Evolutionary conservation across 2,888 invertebrate genomes (phyloP).

Genomic region (Tridacna crocea): DNA sequence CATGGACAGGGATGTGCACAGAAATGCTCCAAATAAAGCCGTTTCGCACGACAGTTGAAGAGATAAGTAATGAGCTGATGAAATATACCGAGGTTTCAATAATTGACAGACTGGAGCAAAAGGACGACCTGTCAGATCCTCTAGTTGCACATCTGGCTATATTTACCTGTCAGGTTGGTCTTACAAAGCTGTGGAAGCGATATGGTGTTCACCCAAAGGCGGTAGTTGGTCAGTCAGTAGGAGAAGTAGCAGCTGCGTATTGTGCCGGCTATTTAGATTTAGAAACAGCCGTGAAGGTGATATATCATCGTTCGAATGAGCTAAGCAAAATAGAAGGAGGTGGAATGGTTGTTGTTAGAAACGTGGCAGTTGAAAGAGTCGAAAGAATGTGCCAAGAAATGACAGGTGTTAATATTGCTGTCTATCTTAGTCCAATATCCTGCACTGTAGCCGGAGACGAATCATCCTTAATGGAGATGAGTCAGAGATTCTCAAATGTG

Average conservation of each 20-base stretch:
- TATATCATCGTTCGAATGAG: conserved; percentile 66
- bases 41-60: background rate
- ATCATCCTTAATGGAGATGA: conserved; percentile 49
- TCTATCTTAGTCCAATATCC: conserved; percentile 59
- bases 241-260: conserved; percentile 73
- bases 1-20: conserved; percentile 66
- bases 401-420: conserved; percentile 50
- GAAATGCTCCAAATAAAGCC: conserved; percentile 38
- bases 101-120: conserved; percentile 16
- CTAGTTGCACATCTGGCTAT: conserved; percentile 67
- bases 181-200: conserved; percentile 61
- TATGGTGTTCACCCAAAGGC: conserved; percentile 64
- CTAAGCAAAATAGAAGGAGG: conserved; percentile 65
- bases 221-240: conserved; percentile 74
- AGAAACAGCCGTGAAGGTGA: conserved; percentile 68
- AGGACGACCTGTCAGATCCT: conserved; percentile 47
- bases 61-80: background rate
- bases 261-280: conserved; percentile 60
- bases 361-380: conserved; percentile 37
- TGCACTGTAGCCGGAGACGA: conserved; percentile 67
- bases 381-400: conserved; percentile 26
- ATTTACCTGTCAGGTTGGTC: conserved; percentile 70
- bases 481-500: conserved; percentile 36
- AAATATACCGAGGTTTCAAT: conserved; percentile 29
- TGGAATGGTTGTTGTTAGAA: conserved; percentile 67